Evolutionary conservation across 1,140 invertebrate species (phyloP), one percentile per base, ranked within the genome.

Genomic region (Telenomus remus): DNA sequence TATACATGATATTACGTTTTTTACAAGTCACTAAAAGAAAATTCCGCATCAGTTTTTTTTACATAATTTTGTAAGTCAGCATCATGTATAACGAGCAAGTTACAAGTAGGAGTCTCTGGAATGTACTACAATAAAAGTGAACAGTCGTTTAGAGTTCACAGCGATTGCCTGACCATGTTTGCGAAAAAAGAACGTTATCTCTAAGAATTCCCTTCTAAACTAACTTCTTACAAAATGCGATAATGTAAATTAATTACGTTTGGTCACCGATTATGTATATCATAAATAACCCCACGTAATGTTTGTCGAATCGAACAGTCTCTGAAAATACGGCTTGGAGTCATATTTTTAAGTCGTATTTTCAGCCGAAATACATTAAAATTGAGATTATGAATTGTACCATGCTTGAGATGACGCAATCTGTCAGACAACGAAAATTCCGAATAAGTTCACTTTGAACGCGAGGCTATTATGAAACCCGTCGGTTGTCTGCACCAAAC

Each of bases 91-190:
- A 72, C 69, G 54, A 11, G 34, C 60, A 59, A 53, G 60, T 72
- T 72, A 65, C 6, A 72, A 55, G 54, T 65, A 72, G 61, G 69
- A 72, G 54, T 53, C n/a, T 42, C 35, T 47, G n/a, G 59, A 64
- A 72, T 72, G 51, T 16, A 72, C 64, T 72, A 65, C 55, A 64
- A 72, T 65, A 65, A 65, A 72, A 72, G 59, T 47, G 51, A 55
- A 19, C 48, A 27, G 48, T 2, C 16, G 42, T 14, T 60, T 34
- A 34, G 33, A n/a, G 11, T 51, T 53, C 53, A n/a, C 35, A 33
- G 27, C 53, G 59, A 35, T 48, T 9, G 47, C 14, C 37, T 68
- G 55, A 68, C 55, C 64, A 27, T 27, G 19, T 27, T 27, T 27
- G 19, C 1, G 19, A 27, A 27, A 27, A 27, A 27, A 27, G n/a